These are phyloP conservation scores for Trissolcus brochymenae DNA, from an alignment of 2,888 invertebrate species.

Conservation along the genomic window DNA sequence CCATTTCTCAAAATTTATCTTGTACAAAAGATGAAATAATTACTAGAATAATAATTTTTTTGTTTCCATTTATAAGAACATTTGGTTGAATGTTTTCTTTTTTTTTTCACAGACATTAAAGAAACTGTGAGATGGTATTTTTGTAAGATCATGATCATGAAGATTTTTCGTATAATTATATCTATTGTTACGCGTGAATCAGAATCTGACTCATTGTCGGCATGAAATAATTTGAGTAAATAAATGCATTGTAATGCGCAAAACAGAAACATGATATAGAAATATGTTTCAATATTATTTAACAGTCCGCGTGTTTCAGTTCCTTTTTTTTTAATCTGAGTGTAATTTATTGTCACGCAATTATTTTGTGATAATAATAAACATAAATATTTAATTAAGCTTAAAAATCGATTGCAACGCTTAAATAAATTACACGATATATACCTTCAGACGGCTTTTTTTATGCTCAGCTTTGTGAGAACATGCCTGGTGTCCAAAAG, in stretches of 20 bases:
- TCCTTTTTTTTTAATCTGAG: conserved; percentile 27
- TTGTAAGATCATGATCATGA: conserved; percentile 6
- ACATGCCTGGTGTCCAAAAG: background rate
- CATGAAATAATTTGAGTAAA: conserved; percentile 27
- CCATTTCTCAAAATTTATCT: no score
- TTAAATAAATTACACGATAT: conserved; percentile 17
- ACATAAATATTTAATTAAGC: conserved; percentile 50
- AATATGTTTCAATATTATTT: conserved; percentile 44
- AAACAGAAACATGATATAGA: conserved; percentile 34
- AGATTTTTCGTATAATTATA: conserved; percentile 16
- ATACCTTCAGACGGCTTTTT: conserved; percentile 3
- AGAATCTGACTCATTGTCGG: conserved; percentile 27
- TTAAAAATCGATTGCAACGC: conserved; percentile 28
- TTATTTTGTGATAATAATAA: conserved; percentile 31
- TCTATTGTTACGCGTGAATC: conserved; percentile 28
- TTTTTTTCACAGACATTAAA: no score
- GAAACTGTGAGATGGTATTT: background rate
- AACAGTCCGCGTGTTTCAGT: conserved; percentile 39
- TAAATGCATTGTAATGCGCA: conserved; percentile 33
- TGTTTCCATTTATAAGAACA: no score
- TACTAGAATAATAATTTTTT: no score
- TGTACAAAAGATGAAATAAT: no score
- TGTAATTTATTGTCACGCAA: conserved; percentile 25
- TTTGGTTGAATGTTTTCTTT: no score
- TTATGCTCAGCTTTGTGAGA: no score